These are phyloP conservation scores for Arbacia lixula DNA, from an alignment of 53 echinoderm and acorn worm species.

Conservation along the genomic window DNA sequence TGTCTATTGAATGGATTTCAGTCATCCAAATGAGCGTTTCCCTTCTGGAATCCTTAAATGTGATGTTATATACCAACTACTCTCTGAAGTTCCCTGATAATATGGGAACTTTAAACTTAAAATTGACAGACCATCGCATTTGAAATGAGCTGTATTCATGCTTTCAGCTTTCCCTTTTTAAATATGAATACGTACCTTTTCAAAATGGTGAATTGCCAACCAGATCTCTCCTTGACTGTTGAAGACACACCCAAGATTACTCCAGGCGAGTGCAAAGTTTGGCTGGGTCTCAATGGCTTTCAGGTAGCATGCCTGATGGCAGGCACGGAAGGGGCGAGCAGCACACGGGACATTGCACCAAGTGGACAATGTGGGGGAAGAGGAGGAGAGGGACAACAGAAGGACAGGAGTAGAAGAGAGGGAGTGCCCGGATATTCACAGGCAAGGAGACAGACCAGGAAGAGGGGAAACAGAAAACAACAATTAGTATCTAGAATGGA, in stretches of 20 bases:
- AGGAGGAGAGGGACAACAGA: constrained; percentile 18
- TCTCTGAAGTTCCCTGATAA: no score
- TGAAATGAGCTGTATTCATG: background rate
- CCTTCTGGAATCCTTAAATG: no score
- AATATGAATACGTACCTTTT: constrained; percentile 71
- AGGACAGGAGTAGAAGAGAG: constrained; percentile 37
- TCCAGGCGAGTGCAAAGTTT: constrained; percentile 99
- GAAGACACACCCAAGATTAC: constrained; percentile 98
- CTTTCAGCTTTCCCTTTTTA: background rate
- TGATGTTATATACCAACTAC: no score
- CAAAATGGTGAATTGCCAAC: constrained; percentile 99
- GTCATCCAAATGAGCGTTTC: no score
- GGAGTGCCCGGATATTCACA: constrained; percentile 1
- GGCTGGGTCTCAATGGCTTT: constrained; percentile 99
- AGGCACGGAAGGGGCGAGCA: constrained; percentile 1
- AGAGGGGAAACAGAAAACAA: constrained; percentile 43
- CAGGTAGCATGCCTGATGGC: constrained; percentile 90
- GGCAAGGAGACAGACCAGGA: constrained; percentile 23
- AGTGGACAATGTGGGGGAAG: constrained; percentile 16
- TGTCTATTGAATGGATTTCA: no score
- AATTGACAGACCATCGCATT: background rate
- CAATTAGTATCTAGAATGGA: constrained; percentile 25
- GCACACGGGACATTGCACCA: constrained; percentile 7
- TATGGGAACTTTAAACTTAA: background rate
- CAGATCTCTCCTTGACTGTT: constrained; percentile 98